Evolutionary conservation across 2,113 vertebrate species (phyloP).

Genomic region (Miniopterus natalensis): DNA sequence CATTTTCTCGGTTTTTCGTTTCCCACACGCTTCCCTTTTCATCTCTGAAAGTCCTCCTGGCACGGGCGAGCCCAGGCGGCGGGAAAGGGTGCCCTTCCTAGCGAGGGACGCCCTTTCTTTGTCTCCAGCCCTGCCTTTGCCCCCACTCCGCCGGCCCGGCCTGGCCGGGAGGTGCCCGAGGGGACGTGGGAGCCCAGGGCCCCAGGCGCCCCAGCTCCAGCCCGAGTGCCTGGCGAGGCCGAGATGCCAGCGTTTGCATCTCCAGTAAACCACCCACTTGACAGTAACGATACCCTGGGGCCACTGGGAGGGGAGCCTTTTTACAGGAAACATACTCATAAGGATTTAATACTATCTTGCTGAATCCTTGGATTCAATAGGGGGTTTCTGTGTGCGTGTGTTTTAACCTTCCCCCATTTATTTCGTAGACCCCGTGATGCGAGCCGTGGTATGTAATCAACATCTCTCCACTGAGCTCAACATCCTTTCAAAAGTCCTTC

Average conservation of each 20-base stretch:
- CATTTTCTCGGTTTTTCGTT: too few species aligned
- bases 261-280: conserved; percentile 73
- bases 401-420: neutral
- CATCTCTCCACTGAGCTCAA: conserved; percentile 22
- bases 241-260: conserved; percentile 74
- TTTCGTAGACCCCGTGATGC: neutral
- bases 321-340: conserved; percentile 76
- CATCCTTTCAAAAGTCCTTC: conserved; percentile 4
- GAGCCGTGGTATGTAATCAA: neutral
- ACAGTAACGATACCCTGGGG: conserved; percentile 80
- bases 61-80: too few species aligned
- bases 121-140: neutral
- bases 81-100: neutral
- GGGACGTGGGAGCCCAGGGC: conserved; percentile 16
- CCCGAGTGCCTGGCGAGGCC: conserved; percentile 71
- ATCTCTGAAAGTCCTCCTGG: neutral
- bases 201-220: conserved; percentile 73
- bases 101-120: neutral
- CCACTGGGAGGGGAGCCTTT: conserved; percentile 72
- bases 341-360: conserved; percentile 70
- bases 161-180: conserved; percentile 55
- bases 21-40: neutral
- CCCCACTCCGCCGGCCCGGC: conserved; percentile 22
- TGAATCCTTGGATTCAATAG: conserved; percentile 73
- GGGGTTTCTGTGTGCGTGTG: neutral